These are phyloP conservation scores for Botrylloides violaceus DNA, from an alignment of 23 tunicate genomes.

Conservation along the genomic window DNA sequence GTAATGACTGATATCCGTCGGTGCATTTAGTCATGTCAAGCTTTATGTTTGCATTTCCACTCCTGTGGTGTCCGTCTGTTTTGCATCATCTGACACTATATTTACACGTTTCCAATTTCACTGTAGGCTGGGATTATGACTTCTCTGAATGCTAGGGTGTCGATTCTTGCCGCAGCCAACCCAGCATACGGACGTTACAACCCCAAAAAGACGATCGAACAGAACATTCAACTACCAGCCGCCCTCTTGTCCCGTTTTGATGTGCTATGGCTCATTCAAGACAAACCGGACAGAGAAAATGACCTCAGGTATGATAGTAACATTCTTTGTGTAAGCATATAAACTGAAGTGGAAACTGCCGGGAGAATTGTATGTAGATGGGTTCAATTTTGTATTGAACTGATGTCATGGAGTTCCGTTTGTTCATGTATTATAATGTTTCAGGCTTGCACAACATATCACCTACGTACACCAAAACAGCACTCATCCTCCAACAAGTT, in stretches of 20 bases:
- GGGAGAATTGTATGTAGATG: too few relatives aligned
- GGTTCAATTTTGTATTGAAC: neutral
- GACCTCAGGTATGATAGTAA: slow-evolving; percentile 46
- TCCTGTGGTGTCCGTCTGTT: too few relatives aligned
- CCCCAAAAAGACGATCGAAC: slow-evolving; percentile 92
- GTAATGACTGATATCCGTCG: too few relatives aligned
- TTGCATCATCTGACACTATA: too few relatives aligned
- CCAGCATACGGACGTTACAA: slow-evolving; percentile 99
- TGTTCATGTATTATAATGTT: neutral
- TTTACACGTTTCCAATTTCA: too few relatives aligned
- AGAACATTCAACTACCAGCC: slow-evolving; percentile 97
- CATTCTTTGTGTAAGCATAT: too few relatives aligned
- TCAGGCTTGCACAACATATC: slow-evolving; percentile 93
- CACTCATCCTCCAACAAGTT: slow-evolving; percentile 91
- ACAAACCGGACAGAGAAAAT: slow-evolving; percentile 91
- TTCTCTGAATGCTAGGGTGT: slow-evolving; percentile 94
- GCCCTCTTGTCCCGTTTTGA: slow-evolving; percentile 97
- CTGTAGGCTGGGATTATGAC: slow-evolving; percentile 99
- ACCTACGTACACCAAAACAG: slow-evolving; percentile 95
- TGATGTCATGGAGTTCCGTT: neutral
- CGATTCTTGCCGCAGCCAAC: slow-evolving; percentile 97
- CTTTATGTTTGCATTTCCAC: too few relatives aligned
- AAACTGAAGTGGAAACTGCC: too few relatives aligned
- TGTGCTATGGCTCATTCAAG: slow-evolving; percentile 97
- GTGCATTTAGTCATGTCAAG: too few relatives aligned